Evolutionary conservation across 1,140 invertebrate species (phyloP), one percentile per base, ranked within the genome.

Genomic region (Globodera ellingtonae): DNA sequence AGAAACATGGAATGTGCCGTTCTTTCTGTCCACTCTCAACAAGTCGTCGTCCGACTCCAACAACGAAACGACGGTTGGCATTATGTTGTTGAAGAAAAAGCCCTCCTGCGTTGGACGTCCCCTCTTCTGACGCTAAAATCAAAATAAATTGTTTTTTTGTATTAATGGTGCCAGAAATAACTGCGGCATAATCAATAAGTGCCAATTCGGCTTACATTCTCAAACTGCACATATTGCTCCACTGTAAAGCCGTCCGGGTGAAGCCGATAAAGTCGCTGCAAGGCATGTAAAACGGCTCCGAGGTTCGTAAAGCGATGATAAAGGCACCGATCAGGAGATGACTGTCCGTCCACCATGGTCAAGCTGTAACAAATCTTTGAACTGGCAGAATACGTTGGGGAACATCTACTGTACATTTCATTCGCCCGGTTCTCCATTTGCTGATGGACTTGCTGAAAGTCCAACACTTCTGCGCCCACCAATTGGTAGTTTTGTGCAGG

Each of bases 51-150:
- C 72, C 9, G 72, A 35, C 52, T 74, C 52, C 2, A 74, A 65
- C 44, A 74, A 18, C 44, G 65, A 74, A 74, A 56, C 48, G 15
- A 74, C 72, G 3, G 52, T 52, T 74, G 72, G 72, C 35, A 74
- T 18, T 7, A 18, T 74, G 48, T 74, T 74, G n/a, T 52, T 74
- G 65, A 74, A 74, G 21, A 24, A 74, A 44, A 62, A 46, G 15
- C 65, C 65, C 35, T 56, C 46, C 9, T 52, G 13, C 13, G 24
- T 56, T 21, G 35, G 72, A 35, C 72, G 72, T n/a, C 47, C 72
- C 35, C 35, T 15, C 65, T 74, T 74, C 72, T 46, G 13, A 74
- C 56, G 18, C 72, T 74, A 65, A 3, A 24, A 24, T 9, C 4
- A 73, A 50, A 50, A 74, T 8, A 56, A n/a, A 35, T n/a, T 35